phyloP scores from a whole-genome alignment of 2,797 vertebrate genomes.

The Typhlichthys subterraneus region DNA sequence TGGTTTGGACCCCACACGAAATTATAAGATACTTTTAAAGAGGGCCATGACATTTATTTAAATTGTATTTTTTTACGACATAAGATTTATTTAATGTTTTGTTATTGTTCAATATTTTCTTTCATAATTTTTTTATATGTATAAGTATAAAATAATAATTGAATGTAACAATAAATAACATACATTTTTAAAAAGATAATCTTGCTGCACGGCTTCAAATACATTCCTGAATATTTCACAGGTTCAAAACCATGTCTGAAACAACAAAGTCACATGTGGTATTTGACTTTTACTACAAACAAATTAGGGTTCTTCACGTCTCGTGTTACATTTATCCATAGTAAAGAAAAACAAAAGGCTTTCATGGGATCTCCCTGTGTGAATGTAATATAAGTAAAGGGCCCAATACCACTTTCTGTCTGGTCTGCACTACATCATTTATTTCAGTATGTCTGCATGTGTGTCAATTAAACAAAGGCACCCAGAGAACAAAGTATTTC shows the following conservation, averaged over 20 bases:
- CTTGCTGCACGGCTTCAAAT: background rate
- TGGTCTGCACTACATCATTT: background rate
- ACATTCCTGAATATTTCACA: background rate
- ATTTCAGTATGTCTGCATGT: background rate
- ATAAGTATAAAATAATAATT: no score
- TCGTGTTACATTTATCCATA: background rate
- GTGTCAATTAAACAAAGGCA: background rate
- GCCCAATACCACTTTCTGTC: background rate
- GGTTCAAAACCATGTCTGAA: background rate
- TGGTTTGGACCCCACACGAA: no score
- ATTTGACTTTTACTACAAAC: background rate
- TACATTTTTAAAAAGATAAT: no score
- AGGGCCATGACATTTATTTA: no score
- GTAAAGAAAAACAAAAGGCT: background rate
- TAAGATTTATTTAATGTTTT: no score
- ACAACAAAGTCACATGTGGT: background rate
- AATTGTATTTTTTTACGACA: no score
- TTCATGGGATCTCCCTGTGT: background rate
- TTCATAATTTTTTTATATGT: no score
- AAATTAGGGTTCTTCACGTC: background rate
- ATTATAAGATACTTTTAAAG: no score
- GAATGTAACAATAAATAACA: no score
- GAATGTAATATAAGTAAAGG: background rate
- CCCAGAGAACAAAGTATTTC: background rate
- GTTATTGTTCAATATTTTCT: no score